phyloP scores from a whole-genome alignment of 2,113 vertebrate genomes.

The Hemiprocne comata region DNA sequence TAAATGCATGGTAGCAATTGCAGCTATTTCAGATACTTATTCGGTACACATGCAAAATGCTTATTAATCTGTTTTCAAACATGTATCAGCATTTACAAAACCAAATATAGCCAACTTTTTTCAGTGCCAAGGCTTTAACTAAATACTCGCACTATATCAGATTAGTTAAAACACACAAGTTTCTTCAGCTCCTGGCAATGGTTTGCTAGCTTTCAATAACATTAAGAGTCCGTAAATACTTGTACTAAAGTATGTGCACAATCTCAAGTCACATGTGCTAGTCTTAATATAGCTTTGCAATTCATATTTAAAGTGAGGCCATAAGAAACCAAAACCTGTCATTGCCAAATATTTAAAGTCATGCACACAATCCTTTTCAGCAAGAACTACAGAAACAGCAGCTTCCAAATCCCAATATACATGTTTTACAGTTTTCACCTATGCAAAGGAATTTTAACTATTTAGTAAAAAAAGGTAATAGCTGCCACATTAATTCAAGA shows the following conservation, averaged over 20 bases:
- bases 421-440: background rate
- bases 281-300: background rate
- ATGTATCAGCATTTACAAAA: background rate
- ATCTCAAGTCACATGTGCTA: background rate
- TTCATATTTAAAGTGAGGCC: background rate
- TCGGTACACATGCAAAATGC: background rate
- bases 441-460: background rate
- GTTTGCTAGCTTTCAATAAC: background rate
- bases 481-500: background rate
- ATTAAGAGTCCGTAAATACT: background rate
- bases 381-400: background rate
- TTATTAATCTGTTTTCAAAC: conserved; percentile 7
- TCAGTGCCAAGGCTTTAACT: background rate
- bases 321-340: background rate
- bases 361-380: background rate
- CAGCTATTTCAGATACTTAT: background rate
- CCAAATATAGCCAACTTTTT: background rate
- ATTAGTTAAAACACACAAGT: background rate
- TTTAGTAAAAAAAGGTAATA: background rate
- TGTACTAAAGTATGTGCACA: background rate
- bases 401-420: background rate
- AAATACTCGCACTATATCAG: background rate
- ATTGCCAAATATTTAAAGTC: background rate
- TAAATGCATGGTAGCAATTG: background rate
- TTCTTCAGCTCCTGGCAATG: background rate